Base-by-base conservation (phyloP, 2,888 invertebrate species). In the Ischnus inquisitorius region DNA sequence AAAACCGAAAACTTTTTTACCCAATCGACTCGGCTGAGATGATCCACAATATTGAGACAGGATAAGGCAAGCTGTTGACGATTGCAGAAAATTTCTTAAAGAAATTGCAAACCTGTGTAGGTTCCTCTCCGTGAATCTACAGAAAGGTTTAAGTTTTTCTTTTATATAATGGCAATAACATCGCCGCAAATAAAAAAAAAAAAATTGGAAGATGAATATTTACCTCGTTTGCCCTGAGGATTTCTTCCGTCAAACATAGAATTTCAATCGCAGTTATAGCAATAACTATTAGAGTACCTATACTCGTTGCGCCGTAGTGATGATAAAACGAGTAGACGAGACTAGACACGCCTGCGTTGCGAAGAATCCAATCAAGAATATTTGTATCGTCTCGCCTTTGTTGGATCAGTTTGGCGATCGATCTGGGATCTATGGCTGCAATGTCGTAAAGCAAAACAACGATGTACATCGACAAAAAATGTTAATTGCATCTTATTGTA, bases 401-500 rank as follows among this genome's bases (percentile, higher is more conserved):
- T 28, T 79, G 28, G 5, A 86, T 84, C 67, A 90, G 90, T 10
- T 88, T 57, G 14, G 85, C 85, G 5, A 90, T 89, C 34, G 84
- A 39, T 25, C 85, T 60, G 3, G 90, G 90, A 82, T 91, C 87
- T n/a, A 90, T 84, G 10, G 88, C 91, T 90, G 51, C 34, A 54
- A 62, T 14, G 19, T 19, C 34, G 22, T 8, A 54, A 12, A 54
- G 6, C 8, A 14, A 57, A n/a, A 39, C n/a, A 48, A 79, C 8
- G 8, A 60, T 64, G n/a, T 12, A 19, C 19, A 46, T 74, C n/a
- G 8, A 16, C 64, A 14, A 43, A 28, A 19, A 51, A 19, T 51
- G 1, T 3, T 8, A 39, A 51, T 4, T 8, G 41, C 3, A 71
- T 71, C 25, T 69, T 0, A 12, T 34, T 19, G 22, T 4, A 1